phyloP scores from a whole-genome alignment of 2,888 invertebrate species.

The Eupeodes luniger region DNA sequence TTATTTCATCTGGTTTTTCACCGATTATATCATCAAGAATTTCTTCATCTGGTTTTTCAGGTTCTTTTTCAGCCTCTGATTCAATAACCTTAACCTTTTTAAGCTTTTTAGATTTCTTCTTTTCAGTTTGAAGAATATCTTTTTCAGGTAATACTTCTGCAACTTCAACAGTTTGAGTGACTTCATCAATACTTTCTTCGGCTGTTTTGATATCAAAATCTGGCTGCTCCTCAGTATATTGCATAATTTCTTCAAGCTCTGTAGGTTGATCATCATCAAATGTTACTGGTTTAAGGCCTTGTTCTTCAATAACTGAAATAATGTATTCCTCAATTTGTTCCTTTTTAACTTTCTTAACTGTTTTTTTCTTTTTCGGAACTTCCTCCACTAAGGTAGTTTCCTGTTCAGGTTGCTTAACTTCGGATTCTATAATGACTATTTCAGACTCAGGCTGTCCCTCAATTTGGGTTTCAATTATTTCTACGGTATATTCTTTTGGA shows the following conservation, averaged over 20 bases:
- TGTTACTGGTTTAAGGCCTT: conserved; percentile 76
- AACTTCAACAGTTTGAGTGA: not conserved
- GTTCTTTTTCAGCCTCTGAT: conserved; percentile 83
- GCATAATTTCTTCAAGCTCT: not conserved
- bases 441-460: conserved; percentile 82
- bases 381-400: conserved; percentile 71
- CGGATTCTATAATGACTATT: conserved; percentile 81
- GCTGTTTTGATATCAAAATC: not conserved
- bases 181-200: conserved; percentile 13
- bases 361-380: conserved; percentile 76
- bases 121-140: conserved; percentile 75
- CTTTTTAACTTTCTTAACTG: conserved; percentile 78
- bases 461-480: conserved; percentile 84
- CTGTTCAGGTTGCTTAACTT: conserved; percentile 79
- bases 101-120: conserved; percentile 69
- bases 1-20: conserved; percentile 79
- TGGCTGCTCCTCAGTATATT: conserved; percentile 27
- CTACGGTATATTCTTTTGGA: conserved; percentile 84
- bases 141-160: conserved; percentile 40
- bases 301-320: conserved; percentile 80
- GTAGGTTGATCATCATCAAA: conserved; percentile 70
- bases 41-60: conserved; percentile 78
- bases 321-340: conserved; percentile 80
- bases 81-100: conserved; percentile 83
- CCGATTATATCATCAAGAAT: not conserved